Conservation (phyloP, 1,140 invertebrate species). For the Ectropis grisescens region DNA sequence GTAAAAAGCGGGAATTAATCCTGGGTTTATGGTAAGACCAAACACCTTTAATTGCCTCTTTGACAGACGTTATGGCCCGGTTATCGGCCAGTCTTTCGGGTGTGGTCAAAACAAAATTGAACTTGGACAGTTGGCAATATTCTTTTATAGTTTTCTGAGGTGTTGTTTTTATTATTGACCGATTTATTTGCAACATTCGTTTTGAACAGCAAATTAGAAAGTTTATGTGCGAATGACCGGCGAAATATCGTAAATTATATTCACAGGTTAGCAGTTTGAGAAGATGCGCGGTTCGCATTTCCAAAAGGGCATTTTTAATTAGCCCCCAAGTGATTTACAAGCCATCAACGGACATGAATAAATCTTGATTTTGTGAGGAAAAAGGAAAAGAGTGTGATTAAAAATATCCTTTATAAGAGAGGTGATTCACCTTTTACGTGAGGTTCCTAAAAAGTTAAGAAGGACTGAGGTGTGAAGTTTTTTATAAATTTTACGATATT, state of each 20-base stretch:
- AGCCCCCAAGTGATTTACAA: conserved; percentile 48
- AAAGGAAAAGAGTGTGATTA: conserved; percentile 8
- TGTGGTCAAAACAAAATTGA: conserved; percentile 51
- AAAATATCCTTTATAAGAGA: conserved; percentile 1
- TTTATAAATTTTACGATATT: no score
- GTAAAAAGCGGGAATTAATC: conserved; percentile 32
- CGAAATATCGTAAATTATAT: conserved; percentile 57
- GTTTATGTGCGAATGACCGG: conserved; percentile 45
- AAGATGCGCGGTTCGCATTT: conserved; percentile 20
- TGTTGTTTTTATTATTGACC: conserved; percentile 53
- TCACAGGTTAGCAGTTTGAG: conserved; percentile 34
- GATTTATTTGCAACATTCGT: conserved; percentile 33
- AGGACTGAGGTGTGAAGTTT: no score
- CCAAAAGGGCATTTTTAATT: conserved; percentile 53
- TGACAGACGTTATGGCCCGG: conserved; percentile 44
- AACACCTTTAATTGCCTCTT: conserved; percentile 55
- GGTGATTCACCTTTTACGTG: conserved; percentile 5
- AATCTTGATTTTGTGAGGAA: conserved; percentile 16
- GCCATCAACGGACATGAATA: conserved; percentile 35
- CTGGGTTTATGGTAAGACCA: conserved; percentile 47
- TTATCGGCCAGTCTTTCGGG: conserved; percentile 33
- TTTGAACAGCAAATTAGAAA: conserved; percentile 55
- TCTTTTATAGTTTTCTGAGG: conserved; percentile 57
- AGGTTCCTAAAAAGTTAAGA: no score
- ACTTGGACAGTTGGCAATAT: conserved; percentile 46